Evolutionary conservation across 2,888 invertebrate species (phyloP).

Genomic region (Brenthis hecate): DNA sequence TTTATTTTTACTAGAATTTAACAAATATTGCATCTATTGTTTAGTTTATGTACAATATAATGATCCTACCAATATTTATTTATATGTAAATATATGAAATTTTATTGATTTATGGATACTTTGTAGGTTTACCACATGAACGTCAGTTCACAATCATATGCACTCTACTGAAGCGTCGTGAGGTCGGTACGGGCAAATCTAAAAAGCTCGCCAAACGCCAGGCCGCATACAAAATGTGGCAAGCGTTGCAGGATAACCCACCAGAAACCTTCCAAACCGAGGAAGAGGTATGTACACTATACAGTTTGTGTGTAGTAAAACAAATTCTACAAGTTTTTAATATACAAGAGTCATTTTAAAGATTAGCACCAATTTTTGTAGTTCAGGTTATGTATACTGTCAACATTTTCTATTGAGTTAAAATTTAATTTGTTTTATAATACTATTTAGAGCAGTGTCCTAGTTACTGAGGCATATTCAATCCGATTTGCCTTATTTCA

Average conservation of each 20-base stretch:
- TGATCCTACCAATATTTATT: too few species aligned
- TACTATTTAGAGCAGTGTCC: constrained; percentile 2
- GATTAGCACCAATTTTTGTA: not conserved
- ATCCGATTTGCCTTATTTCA: constrained; percentile 4
- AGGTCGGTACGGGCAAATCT: constrained; percentile 94
- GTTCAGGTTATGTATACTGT: not conserved
- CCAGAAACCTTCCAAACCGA: constrained; percentile 86
- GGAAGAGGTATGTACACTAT: constrained; percentile 81
- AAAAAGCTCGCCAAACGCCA: constrained; percentile 98
- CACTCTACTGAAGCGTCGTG: constrained; percentile 91
- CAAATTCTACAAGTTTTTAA: not conserved
- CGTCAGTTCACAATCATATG: constrained; percentile 96
- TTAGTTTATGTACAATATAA: too few species aligned
- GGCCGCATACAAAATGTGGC: constrained; percentile 97
- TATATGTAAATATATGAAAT: not conserved
- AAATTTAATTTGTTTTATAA: not conserved
- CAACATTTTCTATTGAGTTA: constrained; percentile 1
- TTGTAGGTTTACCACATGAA: constrained; percentile 91
- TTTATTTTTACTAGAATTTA: too few species aligned
- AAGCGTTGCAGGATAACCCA: constrained; percentile 89
- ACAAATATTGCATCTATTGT: too few species aligned
- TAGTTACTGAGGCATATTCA: constrained; percentile 1
- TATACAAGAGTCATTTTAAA: not conserved
- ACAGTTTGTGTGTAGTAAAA: not conserved
- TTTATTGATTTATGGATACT: not conserved